Evolutionary conservation across 2,797 vertebrate genomes (phyloP).

Genomic region (Tragopan temminckii): DNA sequence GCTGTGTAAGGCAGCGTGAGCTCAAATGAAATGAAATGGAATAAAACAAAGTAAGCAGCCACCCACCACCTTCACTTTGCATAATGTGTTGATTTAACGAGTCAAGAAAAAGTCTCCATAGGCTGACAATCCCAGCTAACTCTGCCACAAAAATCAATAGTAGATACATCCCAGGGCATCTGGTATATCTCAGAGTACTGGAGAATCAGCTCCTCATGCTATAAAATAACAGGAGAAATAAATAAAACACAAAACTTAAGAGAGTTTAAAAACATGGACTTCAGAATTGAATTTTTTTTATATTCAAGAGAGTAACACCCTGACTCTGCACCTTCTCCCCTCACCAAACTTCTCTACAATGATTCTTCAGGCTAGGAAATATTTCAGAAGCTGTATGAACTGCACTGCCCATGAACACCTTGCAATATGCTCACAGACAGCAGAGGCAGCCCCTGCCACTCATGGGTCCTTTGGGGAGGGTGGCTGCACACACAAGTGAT

Average conservation of each 20-base stretch:
- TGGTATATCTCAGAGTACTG: background rate
- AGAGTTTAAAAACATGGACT: background rate
- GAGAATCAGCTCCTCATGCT: background rate
- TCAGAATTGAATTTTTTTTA: background rate
- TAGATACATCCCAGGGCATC: background rate
- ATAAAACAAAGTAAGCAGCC: background rate
- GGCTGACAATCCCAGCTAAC: background rate
- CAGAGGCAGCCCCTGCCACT: background rate
- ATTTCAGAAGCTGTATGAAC: background rate
- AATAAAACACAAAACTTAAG: background rate
- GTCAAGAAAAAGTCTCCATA: background rate
- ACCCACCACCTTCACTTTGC: background rate
- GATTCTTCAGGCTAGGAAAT: background rate
- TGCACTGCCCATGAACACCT: background rate
- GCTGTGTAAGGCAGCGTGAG: background rate
- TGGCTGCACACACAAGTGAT: background rate
- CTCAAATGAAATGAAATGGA: background rate
- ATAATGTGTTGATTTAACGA: background rate
- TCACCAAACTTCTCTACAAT: background rate
- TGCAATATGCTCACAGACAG: background rate
- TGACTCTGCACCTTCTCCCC: background rate
- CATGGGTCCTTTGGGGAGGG: background rate
- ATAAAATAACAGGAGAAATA: background rate
- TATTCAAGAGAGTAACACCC: background rate
- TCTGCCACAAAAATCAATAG: background rate